A percentile compares a stretch with the other conserved stretches of the same genome.
Evolutionary conservation across 2,888 invertebrate species (phyloP).

Genomic region (Lysandra coridon): DNA sequence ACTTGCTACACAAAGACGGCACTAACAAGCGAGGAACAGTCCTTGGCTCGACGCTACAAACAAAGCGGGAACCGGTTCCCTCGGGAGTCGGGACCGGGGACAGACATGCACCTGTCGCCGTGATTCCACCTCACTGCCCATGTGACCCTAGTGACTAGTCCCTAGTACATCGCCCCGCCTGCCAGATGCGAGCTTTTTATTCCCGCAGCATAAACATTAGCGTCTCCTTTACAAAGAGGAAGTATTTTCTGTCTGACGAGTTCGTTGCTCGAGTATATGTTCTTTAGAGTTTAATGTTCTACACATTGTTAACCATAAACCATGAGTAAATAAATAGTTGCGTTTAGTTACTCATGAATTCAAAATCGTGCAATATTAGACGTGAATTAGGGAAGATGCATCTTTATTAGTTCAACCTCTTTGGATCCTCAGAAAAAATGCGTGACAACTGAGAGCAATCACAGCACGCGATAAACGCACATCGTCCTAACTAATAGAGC

Average conservation of each 20-base stretch:
- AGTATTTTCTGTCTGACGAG: background rate
- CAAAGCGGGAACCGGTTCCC: slow-evolving; percentile 14
- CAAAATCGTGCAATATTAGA: too few relatives aligned
- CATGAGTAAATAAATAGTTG: too few relatives aligned
- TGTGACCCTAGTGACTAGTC: background rate
- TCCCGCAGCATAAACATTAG: background rate
- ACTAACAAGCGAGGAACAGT: background rate
- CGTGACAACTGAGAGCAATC: background rate
- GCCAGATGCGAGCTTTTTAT: background rate
- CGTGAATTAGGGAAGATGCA: too few relatives aligned
- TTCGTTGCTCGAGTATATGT: background rate
- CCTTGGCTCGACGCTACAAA: background rate
- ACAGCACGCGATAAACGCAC: background rate
- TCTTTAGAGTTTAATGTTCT: background rate
- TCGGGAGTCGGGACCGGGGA: background rate
- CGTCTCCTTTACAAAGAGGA: background rate
- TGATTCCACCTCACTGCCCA: slow-evolving; percentile 9
- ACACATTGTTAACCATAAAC: background rate
- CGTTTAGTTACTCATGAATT: too few relatives aligned
- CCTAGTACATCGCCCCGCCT: background rate
- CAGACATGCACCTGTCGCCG: slow-evolving; percentile 1
- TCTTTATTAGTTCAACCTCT: background rate
- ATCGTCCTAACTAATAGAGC: slow-evolving; percentile 1
- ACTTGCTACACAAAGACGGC: background rate
- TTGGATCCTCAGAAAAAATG: background rate